These are phyloP conservation scores for Drosophila ananassae DNA, from an alignment of 1,140 invertebrate genomes.

Conservation along the genomic window DNA sequence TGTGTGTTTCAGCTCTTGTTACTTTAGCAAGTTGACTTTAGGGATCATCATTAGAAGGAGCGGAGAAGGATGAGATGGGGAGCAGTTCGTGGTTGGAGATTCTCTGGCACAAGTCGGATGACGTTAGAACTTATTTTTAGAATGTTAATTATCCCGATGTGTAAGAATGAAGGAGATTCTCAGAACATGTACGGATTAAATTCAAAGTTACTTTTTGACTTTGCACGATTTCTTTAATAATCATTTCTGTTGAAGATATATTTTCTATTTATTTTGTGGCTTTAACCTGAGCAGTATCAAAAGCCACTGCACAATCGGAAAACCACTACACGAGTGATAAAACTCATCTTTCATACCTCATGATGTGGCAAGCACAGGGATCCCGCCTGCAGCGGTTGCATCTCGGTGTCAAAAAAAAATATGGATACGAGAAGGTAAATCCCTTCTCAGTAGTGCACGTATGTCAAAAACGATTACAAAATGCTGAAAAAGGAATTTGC, in stretches of 20 bases:
- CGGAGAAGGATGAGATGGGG: conserved; percentile 7
- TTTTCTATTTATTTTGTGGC: neutral
- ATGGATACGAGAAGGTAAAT: neutral
- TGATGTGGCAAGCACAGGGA: neutral
- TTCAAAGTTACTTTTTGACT: neutral
- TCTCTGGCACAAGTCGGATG: conserved; percentile 35
- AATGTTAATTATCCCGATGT: conserved; percentile 34
- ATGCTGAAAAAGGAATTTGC: conserved; percentile 73
- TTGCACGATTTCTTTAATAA: neutral
- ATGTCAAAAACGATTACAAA: conserved; percentile 43
- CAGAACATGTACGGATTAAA: neutral
- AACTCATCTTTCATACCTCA: neutral
- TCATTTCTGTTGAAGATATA: neutral
- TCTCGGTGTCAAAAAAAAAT: neutral
- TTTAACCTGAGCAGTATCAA: conserved; percentile 5
- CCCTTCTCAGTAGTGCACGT: conserved; percentile 13
- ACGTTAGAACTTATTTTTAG: conserved; percentile 27
- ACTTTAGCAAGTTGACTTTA: conserved; percentile 78
- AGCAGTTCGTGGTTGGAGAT: conserved; percentile 39
- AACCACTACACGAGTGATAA: neutral
- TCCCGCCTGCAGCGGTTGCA: conserved; percentile 4
- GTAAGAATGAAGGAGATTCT: neutral
- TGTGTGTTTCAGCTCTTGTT: conserved; percentile 46
- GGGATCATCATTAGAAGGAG: conserved; percentile 73
- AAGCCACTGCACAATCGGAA: conserved; percentile 28